Base-by-base conservation (phyloP, 2,113 vertebrate species). In the Capreolus pygargus region DNA sequence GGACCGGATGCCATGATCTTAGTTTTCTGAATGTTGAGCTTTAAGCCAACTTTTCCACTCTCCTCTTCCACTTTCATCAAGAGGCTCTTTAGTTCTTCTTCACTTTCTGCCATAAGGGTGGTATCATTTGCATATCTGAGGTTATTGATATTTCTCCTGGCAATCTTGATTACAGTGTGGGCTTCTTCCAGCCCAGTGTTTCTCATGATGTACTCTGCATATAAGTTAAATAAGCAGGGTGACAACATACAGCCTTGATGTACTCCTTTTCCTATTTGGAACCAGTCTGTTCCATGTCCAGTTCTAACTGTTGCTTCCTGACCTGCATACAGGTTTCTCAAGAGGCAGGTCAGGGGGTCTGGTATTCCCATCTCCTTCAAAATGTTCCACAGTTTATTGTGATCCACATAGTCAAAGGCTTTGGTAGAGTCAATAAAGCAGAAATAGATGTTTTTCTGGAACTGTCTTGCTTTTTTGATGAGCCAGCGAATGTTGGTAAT, bases 101-200 rank as follows among this genome's bases (percentile, higher is more conserved):
- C 30, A 64, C 30, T 64, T 33, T 64, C 60, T 33, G 0, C 0
- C 30, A 33, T 64, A 64, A 16, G 6, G 30, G 30, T 64, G 60
- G 15, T 64, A 3, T 64, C 15, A 33, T 64, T 15, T 8, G 61
- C 61, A 64, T 64, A n/a, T n/a, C 30, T 64, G 61, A 64, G 30
- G 15, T 17, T n/a, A 9, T 64, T 64, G 15, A n/a, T 64, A 64
- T 64, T 17, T n/a, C 16, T 64, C 61, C 61, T 0, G 0, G 33
- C 7, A 17, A 17, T 64, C 61, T 64, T 17, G 30, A 64, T n/a
- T 64, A 7, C 61, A 64, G 15, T 3, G 7, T 64, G 30, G 17
- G 15, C 7, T 64, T 64, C 61, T 4, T 17, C 0, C 30, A 64
- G 30, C 0, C 61, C 30, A n/a, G 61, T 0, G 0, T 64, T 64